These are phyloP conservation scores for Microtus montanus DNA, from an alignment of 2,113 vertebrate genomes.

Conservation along the genomic window DNA sequence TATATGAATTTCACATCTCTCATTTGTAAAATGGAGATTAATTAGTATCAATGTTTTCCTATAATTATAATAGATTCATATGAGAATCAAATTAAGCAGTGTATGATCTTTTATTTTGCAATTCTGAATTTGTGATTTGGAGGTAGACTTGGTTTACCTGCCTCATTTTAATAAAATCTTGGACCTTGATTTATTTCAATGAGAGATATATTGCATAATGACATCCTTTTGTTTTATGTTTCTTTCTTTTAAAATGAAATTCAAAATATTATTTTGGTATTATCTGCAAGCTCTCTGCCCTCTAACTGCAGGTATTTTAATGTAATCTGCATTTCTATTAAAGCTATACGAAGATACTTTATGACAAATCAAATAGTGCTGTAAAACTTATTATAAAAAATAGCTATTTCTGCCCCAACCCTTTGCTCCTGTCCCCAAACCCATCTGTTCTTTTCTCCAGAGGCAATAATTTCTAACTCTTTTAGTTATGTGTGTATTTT, in stretches of 20 bases:
- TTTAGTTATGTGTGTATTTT: background rate
- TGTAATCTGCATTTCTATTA: conserved; percentile 49
- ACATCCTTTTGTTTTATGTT: background rate
- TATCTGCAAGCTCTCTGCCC: background rate
- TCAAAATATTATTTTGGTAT: background rate
- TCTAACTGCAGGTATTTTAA: background rate
- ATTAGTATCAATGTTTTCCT: background rate
- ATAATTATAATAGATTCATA: conserved; percentile 21
- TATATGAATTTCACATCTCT: background rate
- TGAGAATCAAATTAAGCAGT: background rate
- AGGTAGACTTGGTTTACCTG: background rate
- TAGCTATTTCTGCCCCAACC: background rate
- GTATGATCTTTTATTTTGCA: background rate
- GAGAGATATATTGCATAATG: background rate
- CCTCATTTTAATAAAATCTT: background rate
- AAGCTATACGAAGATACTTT: background rate
- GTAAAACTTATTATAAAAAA: background rate
- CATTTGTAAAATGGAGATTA: conserved; percentile 33
- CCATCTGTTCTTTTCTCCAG: background rate
- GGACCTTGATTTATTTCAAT: background rate
- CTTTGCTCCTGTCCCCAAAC: background rate
- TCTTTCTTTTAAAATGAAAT: background rate
- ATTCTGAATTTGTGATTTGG: background rate
- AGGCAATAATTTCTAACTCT: background rate
- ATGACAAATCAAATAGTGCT: background rate